Evolutionary conservation across 2,797 vertebrate species (phyloP).

Genomic region (Falco peregrinus): DNA sequence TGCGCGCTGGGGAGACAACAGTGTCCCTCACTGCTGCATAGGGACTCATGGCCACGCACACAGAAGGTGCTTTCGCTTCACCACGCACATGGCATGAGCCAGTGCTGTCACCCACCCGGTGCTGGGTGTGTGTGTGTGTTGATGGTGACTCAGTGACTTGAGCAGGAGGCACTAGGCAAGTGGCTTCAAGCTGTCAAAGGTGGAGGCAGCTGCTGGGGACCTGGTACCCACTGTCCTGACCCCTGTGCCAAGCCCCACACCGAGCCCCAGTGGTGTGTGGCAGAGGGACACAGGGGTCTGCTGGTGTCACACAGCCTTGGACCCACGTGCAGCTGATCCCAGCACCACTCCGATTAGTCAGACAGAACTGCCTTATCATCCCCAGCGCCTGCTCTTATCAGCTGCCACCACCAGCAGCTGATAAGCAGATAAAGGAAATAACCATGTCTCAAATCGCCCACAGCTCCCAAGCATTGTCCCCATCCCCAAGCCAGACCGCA

Average conservation of each 20-base stretch:
- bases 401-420: neutral
- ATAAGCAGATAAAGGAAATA: neutral
- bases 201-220: neutral
- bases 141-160: rapidly evolving
- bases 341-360: rapidly evolving
- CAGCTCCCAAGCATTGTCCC: rapidly evolving
- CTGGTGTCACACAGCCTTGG: neutral
- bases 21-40: neutral
- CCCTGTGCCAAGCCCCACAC: neutral
- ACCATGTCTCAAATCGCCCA: rapidly evolving
- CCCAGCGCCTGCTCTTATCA: neutral
- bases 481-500: rapidly evolving
- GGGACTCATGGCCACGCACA: rapidly evolving
- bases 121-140: neutral
- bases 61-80: neutral
- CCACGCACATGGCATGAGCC: rapidly evolving
- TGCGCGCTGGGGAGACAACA: neutral
- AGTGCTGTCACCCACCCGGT: rapidly evolving
- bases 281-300: rapidly evolving
- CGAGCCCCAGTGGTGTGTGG: rapidly evolving
- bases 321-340: rapidly evolving
- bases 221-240: neutral
- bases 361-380: neutral
- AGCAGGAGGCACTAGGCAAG: neutral
- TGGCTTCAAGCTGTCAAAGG: neutral